A percentile compares a stretch with the other conserved stretches of the same genome.
phyloP scores from a whole-genome alignment of 2,797 vertebrate species.

The Xenopus petersii region DNA sequence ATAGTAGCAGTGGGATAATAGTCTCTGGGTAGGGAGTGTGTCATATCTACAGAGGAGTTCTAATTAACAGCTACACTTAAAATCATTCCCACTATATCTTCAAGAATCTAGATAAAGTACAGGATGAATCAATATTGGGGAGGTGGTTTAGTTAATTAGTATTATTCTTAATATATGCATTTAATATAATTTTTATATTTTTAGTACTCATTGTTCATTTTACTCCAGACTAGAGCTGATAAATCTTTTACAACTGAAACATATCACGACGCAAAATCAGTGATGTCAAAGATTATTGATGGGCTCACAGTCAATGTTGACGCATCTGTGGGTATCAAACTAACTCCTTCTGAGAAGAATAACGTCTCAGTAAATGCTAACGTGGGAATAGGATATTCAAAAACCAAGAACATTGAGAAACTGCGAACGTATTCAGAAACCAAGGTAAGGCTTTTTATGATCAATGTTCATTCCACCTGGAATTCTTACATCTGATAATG shows the following conservation, averaged over 20 bases:
- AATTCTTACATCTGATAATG: too few species aligned
- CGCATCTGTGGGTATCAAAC: slow-evolving; percentile 67
- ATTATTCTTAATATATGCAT: too few species aligned
- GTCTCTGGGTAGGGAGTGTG: too few species aligned
- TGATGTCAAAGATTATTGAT: slow-evolving; percentile 64
- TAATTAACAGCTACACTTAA: too few species aligned
- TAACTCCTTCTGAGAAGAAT: slow-evolving; percentile 55
- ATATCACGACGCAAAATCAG: slow-evolving; percentile 63
- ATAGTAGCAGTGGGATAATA: too few species aligned
- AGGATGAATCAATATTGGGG: too few species aligned
- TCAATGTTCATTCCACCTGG: too few species aligned
- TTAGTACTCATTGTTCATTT: neutral
- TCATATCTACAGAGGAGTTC: too few species aligned
- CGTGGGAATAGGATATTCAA: fast-evolving
- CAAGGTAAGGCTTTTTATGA: slow-evolving; percentile 62
- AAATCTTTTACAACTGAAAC: slow-evolving; percentile 71
- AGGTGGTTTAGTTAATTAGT: too few species aligned
- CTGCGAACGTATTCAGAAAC: slow-evolving; percentile 51
- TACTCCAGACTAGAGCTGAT: slow-evolving; percentile 71
- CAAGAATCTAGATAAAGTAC: too few species aligned
- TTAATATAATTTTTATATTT: too few species aligned
- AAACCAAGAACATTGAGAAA: slow-evolving; percentile 48
- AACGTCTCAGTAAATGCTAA: fast-evolving
- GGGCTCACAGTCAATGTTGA: slow-evolving; percentile 49
- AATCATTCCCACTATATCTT: too few species aligned